Conservation (phyloP, 2,797 vertebrate species). For the Glyptemys insculpta region DNA sequence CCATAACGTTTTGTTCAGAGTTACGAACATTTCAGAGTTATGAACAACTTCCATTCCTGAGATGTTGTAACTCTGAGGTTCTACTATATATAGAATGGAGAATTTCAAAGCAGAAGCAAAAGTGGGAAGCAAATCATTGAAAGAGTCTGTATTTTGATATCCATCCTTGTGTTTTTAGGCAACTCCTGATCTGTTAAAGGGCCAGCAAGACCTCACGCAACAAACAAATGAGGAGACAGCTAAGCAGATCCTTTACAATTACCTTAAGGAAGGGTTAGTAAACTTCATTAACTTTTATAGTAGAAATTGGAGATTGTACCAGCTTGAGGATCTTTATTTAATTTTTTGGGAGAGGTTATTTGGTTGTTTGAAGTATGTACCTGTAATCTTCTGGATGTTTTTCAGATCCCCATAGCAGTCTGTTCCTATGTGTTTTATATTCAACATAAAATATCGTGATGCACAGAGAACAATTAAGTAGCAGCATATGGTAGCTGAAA, state of each 20-base stretch:
- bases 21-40: too few species aligned
- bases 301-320: background rate
- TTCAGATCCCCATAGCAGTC: background rate
- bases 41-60: too few species aligned
- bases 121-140: background rate
- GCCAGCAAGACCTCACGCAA: constrained; percentile 93
- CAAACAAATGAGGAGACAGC: constrained; percentile 97
- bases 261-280: constrained; percentile 96
- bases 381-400: background rate
- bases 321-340: background rate
- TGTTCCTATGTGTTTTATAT: background rate
- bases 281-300: background rate
- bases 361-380: background rate
- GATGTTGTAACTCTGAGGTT: too few species aligned
- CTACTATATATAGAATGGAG: background rate
- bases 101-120: rapidly evolving
- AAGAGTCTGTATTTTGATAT: background rate
- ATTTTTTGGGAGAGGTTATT: background rate
- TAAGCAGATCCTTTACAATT: constrained; percentile 97
- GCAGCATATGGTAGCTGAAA: background rate
- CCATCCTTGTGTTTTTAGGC: constrained; percentile 80
- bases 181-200: constrained; percentile 97
- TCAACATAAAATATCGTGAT: background rate
- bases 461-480: background rate
- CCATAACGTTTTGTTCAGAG: too few species aligned